Evolutionary conservation across 2,888 invertebrate species (phyloP), one percentile per base, ranked within the genome.

Genomic region (Merodon equestris): DNA sequence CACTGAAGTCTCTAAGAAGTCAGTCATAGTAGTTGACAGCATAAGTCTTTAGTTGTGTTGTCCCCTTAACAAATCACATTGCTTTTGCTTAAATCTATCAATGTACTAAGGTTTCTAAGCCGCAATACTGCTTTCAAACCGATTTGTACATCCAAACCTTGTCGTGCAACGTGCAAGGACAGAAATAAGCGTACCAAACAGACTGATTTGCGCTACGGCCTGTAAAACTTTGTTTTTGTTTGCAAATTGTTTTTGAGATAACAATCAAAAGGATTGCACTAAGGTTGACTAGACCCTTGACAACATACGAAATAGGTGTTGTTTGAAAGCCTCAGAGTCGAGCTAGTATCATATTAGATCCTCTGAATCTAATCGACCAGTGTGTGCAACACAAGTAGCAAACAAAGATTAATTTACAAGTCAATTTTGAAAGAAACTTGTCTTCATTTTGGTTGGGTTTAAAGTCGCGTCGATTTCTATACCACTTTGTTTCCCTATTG

Each of bases 381-480:
- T 87, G 87, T 87, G 84, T 87, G 84, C 87, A 86, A 82, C 74
- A 87, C 87, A 87, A 87, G 87, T 87, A 87, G 87, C 87, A 87
- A 87, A 86, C 87, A 86, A 86, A 85, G 83, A 81, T 79, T 85
- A 85, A 86, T 86, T 86, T 87, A 71, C 63, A 75, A 75, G 50
- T 17, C 18, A 48, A 36, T 34, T 27, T 27, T 7, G 27, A 27
- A 27, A 27, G 27, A 60, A 42, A 72, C 57, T 71, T 76, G 71
- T 72, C 7, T 2, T 27, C 27, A 67, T 17, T 73, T 57, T 70
- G 77, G 72, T 77, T 72, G 67, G 50, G 61, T 77, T 70, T 77
- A 67, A 77, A n/a, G n/a, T n/a, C 15, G n/a, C n/a, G n/a, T n/a
- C n/a, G n/a, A 27, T 27, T 27, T 7, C 27, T 27, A 53, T 53